Conservation (phyloP, 2,888 invertebrate genomes). For the Zelleria hepariella region DNA sequence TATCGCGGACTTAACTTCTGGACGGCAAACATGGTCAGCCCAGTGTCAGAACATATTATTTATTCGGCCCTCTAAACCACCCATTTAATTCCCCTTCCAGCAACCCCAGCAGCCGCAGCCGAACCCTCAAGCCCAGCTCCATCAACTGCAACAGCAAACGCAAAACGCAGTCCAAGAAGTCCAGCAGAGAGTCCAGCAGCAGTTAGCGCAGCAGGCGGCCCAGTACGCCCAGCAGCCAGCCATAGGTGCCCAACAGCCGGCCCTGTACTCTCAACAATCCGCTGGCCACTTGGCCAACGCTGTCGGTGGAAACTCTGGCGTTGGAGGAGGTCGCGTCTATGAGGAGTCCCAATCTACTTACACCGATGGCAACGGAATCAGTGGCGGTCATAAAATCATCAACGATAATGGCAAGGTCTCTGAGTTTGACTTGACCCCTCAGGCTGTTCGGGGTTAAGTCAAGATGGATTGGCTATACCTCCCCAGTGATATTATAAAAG, state of each 20-base stretch:
- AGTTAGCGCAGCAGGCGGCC: not conserved
- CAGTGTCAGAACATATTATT: too few relatives aligned
- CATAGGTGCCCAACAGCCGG: not conserved
- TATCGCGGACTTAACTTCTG: too few relatives aligned
- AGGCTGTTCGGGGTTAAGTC: not conserved
- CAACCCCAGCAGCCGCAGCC: not conserved
- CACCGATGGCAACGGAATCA: conserved; percentile 73
- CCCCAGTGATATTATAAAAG: not conserved
- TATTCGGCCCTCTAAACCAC: too few relatives aligned
- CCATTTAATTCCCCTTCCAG: not conserved
- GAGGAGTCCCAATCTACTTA: conserved; percentile 75
- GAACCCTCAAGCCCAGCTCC: not conserved
- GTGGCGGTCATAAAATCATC: conserved; percentile 75
- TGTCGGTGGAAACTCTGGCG: not conserved
- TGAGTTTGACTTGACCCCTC: conserved; percentile 54
- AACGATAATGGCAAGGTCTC: conserved; percentile 81
- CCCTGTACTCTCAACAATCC: too few relatives aligned
- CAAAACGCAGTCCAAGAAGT: not conserved
- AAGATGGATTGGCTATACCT: too few relatives aligned
- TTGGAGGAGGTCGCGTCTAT: conserved; percentile 27
- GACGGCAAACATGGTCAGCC: too few relatives aligned
- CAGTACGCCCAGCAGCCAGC: not conserved
- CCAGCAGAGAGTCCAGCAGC: not conserved
- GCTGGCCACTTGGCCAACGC: not conserved
- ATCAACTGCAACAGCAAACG: not conserved